phyloP scores from a whole-genome alignment of 2,797 vertebrate genomes.

The Cyprinodon diabolis region DNA sequence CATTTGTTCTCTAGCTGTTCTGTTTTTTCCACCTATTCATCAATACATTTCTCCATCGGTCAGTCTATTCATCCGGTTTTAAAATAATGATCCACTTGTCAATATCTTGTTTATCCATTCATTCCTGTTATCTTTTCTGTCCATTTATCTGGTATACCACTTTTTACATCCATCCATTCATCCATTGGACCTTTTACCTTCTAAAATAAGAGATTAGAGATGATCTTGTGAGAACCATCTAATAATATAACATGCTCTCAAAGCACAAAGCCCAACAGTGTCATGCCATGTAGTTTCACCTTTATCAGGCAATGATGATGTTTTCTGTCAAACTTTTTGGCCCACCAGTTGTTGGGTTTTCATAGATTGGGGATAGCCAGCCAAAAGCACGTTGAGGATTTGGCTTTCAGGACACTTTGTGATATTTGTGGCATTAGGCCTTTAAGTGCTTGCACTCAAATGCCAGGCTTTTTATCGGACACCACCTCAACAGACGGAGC shows the following conservation, averaged over 20 bases:
- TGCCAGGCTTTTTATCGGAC: background rate
- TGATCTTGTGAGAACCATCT: background rate
- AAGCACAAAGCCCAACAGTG: background rate
- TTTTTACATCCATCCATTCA: background rate
- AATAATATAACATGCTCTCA: background rate
- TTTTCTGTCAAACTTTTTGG: background rate
- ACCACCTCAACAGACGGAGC: slow-evolving; percentile 33
- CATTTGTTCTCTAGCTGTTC: background rate
- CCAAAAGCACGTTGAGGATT: slow-evolving; percentile 53
- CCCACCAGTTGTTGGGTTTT: background rate
- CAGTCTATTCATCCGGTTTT: background rate
- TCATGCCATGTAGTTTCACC: background rate
- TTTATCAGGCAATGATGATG: background rate
- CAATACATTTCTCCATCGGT: no score
- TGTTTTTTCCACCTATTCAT: background rate
- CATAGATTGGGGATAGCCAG: slow-evolving; percentile 23
- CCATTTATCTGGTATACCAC: background rate
- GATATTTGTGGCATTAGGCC: slow-evolving; percentile 49
- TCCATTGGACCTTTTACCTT: no score
- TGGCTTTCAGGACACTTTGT: slow-evolving; percentile 51
- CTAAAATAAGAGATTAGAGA: background rate
- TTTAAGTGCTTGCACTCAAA: slow-evolving; percentile 19
- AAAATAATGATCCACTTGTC: background rate
- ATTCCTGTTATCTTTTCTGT: background rate
- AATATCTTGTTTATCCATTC: background rate